phyloP scores from a whole-genome alignment of 2,113 vertebrate species.

The Archilochus colubris region DNA sequence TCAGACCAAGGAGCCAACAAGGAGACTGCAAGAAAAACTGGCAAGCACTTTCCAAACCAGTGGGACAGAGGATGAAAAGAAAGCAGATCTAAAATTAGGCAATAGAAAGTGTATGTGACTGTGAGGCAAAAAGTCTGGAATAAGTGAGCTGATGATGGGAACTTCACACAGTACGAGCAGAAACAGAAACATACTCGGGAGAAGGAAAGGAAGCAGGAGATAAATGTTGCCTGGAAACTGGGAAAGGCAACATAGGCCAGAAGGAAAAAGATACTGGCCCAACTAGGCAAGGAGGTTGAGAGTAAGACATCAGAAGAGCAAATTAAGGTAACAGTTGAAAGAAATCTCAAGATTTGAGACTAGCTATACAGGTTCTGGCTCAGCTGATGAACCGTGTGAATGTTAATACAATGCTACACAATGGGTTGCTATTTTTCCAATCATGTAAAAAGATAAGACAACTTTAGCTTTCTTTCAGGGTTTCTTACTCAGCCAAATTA shows the following conservation, averaged over 20 bases:
- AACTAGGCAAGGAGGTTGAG: slow-evolving; percentile 10
- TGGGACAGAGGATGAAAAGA: slow-evolving; percentile 23
- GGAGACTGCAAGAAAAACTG: slow-evolving; percentile 36
- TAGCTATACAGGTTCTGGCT: background rate
- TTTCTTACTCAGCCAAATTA: slow-evolving; percentile 24
- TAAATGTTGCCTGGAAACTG: slow-evolving; percentile 19
- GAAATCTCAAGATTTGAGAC: slow-evolving; percentile 2
- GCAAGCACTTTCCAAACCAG: slow-evolving; percentile 19
- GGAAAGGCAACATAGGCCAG: slow-evolving; percentile 33
- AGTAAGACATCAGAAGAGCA: slow-evolving; percentile 27
- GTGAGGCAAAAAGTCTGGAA: slow-evolving; percentile 6
- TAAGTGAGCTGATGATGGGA: slow-evolving; percentile 15
- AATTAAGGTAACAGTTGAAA: slow-evolving; percentile 17
- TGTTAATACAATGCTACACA: background rate
- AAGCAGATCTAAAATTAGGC: slow-evolving; percentile 16
- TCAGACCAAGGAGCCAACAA: slow-evolving; percentile 34
- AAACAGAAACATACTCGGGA: slow-evolving; percentile 20
- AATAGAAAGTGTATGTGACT: background rate
- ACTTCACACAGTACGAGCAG: slow-evolving; percentile 41
- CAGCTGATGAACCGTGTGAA: background rate
- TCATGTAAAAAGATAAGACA: background rate
- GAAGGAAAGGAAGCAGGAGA: background rate
- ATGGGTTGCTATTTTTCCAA: background rate
- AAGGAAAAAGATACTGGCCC: slow-evolving; percentile 15
- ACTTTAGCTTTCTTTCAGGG: background rate